Evolutionary conservation across 2,113 vertebrate species (phyloP), one percentile per base, ranked within the genome.

Genomic region (Gadus macrocephalus): DNA sequence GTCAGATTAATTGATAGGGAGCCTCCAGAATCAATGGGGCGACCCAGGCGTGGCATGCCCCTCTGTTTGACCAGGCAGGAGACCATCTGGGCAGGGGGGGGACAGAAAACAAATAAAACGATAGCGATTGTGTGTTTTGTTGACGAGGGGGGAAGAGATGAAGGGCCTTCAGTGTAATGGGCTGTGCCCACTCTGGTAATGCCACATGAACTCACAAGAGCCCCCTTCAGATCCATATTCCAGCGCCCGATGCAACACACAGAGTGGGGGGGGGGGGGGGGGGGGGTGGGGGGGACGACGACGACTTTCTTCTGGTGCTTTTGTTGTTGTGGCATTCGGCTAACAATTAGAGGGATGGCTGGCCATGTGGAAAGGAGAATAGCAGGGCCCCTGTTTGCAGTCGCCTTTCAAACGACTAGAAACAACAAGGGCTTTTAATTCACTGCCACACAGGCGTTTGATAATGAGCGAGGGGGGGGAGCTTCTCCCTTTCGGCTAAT

Each of bases 1-100:
- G 87, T 87, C 78, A 78, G 72, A 76, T 83, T 88, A 89, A 91
- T 89, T 88, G 88, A 91, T 87, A 81, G 79, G 85, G 83, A 90
- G 82, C 81, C 82, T 87, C 76, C 70, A 77, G 81, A 84, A 82
- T 80, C 86, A 90, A 87, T 90, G 87, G 88, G 81, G 86, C 87
- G 82, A 69, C 66, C 64, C 86, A 85, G 88, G 75, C 78, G 82
- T 83, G 84, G 81, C 85, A 80, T 74, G 0, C 81, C 86, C 84
- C 79, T 80, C 83, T 86, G 72, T 81, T 87, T 80, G 76, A 81
- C 71, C n/a, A 83, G 76, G 82, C 76, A 85, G 81, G 80, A 84
- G 81, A 78, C 87, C 78, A 80, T 85, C 80, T 78, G 78, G 62
- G 62, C 9, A 49, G 42, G 42, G 8, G 8, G 42, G 42, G 42